Evolutionary conservation across 1,140 invertebrate genomes (phyloP).

Genomic region (Drosophila nebulosa): DNA sequence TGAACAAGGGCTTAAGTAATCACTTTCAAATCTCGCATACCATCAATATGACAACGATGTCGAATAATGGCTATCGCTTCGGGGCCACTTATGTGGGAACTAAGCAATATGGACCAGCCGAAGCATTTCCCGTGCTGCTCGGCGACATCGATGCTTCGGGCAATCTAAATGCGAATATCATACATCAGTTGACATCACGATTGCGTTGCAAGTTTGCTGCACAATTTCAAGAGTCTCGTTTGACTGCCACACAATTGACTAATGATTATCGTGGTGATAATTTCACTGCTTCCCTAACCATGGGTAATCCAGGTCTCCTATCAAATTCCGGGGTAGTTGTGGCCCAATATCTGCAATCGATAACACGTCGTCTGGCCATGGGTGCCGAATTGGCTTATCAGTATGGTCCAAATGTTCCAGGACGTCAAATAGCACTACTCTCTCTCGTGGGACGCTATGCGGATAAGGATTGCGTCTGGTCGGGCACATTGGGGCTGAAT

Average conservation of each 20-base stretch:
- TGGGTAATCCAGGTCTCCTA: constrained; percentile 94
- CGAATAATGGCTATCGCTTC: constrained; percentile 96
- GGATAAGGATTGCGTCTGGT: constrained; percentile 83
- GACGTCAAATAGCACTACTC: constrained; percentile 91
- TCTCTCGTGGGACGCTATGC: constrained; percentile 90
- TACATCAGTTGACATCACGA: constrained; percentile 92
- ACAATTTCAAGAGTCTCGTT: constrained; percentile 94
- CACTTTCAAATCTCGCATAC: constrained; percentile 99
- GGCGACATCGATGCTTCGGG: constrained; percentile 98
- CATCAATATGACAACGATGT: constrained; percentile 91
- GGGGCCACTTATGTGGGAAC: constrained; percentile 98
- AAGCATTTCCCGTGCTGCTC: constrained; percentile 96
- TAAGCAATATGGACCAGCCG: constrained; percentile 88
- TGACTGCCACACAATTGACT: constrained; percentile 92
- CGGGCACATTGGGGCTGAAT: constrained; percentile 88
- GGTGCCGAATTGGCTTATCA: constrained; percentile 97
- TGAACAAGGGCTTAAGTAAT: constrained; percentile 97
- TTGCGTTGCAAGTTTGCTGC: constrained; percentile 92
- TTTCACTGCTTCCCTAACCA: constrained; percentile 92
- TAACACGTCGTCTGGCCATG: constrained; percentile 88
- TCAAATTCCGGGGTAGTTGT: constrained; percentile 93
- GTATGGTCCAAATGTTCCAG: constrained; percentile 91
- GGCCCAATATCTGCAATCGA: constrained; percentile 94
- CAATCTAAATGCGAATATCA: constrained; percentile 97
- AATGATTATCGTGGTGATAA: constrained; percentile 93